Percentiles rank a stretch among this genome's conserved stretches.
These are phyloP conservation scores for Aix galericulata DNA, from an alignment of 2,113 vertebrate species.

Conservation along the genomic window DNA sequence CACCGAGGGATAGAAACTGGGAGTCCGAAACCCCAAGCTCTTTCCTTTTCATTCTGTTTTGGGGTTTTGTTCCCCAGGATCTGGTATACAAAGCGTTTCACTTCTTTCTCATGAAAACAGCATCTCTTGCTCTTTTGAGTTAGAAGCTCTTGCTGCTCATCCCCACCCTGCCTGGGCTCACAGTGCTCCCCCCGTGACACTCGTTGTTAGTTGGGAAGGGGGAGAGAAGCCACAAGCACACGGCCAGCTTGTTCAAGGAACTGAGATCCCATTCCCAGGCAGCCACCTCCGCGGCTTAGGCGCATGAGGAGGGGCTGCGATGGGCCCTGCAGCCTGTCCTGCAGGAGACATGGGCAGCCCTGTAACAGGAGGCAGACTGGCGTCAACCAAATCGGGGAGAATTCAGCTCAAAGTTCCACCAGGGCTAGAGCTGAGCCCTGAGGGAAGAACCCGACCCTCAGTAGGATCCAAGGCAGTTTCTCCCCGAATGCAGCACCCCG, in stretches of 20 bases:
- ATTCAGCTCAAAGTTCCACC: not conserved
- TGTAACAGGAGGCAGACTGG: not conserved
- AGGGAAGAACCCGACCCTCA: fast-evolving
- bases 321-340: not conserved
- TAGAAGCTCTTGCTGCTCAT: not conserved
- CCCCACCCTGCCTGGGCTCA: not conserved
- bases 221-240: not conserved
- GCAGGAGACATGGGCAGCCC: not conserved
- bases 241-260: not conserved
- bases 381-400: fast-evolving
- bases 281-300: not conserved
- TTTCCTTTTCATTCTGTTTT: not conserved
- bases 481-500: not conserved
- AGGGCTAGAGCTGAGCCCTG: not conserved
- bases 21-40: not conserved
- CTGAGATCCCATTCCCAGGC: not conserved
- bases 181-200: not conserved
- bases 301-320: not conserved
- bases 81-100: not conserved
- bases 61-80: not conserved
- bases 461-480: not conserved
- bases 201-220: not conserved
- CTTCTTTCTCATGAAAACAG: not conserved
- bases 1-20: not conserved
- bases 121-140: not conserved